These are phyloP conservation scores for Poecilia picta DNA, from an alignment of 2,797 vertebrate genomes.

Conservation along the genomic window DNA sequence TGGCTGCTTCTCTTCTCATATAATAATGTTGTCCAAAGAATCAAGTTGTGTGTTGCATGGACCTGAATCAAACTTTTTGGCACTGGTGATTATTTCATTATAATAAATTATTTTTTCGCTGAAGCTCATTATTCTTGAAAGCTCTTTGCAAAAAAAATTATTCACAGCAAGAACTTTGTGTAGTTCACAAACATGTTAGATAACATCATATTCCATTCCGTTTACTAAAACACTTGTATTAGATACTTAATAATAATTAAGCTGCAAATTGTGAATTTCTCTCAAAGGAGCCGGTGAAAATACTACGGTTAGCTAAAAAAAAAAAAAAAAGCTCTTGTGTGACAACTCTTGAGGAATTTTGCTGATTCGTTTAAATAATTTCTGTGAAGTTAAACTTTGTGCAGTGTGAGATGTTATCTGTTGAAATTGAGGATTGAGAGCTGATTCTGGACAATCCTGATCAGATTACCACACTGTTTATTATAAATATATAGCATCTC, in stretches of 20 bases:
- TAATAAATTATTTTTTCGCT: constrained; percentile 40
- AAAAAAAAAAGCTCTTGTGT: not conserved
- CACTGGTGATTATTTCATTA: constrained; percentile 21
- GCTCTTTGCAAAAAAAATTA: not conserved
- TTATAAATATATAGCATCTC: constrained; percentile 15
- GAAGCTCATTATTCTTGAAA: constrained; percentile 15
- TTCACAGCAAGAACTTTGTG: not conserved
- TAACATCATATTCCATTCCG: not conserved
- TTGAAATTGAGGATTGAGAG: constrained; percentile 70
- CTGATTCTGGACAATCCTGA: constrained; percentile 64
- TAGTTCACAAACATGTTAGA: not conserved
- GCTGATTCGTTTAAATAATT: constrained; percentile 26
- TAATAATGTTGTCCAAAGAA: not conserved
- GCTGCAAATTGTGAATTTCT: not conserved
- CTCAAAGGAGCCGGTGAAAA: not conserved
- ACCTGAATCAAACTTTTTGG: constrained; percentile 15
- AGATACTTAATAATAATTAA: not conserved
- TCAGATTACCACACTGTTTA: constrained; percentile 32
- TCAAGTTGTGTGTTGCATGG: not conserved
- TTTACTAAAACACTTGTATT: not conserved
- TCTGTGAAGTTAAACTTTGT: constrained; percentile 56
- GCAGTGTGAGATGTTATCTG: constrained; percentile 56
- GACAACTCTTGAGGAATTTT: constrained; percentile 1
- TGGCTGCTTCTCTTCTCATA: not conserved
- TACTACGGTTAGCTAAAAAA: not conserved